Base-by-base conservation (phyloP, 2,797 vertebrate species). In the Galagoides demidoff region DNA sequence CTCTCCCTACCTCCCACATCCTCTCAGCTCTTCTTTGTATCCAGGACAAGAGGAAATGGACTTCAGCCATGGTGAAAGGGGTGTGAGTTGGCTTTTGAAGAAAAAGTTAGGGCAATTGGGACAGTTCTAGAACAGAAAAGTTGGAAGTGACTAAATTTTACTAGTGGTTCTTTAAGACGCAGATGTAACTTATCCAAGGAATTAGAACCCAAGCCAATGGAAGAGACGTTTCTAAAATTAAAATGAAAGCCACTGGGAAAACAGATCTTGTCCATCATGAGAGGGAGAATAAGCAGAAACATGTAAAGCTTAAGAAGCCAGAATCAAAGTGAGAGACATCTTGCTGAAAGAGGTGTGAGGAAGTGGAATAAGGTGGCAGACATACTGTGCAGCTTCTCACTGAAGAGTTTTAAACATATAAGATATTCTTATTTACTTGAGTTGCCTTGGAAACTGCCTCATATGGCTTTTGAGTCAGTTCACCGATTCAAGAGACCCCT, bases 221-320 rank as follows among this genome's bases (percentile, higher is more conserved):
- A 94, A 93, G 79, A 94, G 39, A 86, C 10, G 83, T 88, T 97
- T 96, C 92, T 96, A 96, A 97, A 97, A 95, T 92, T 96, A 94
- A 96, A 95, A 76, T 93, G 82, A 92, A 95, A 95, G 94, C 86
- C 73, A 82, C 84, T 91, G 70, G 92, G 85, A 76, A 95, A 87
- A 95, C 45, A 93, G 73, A 92, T 90, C n/a, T 71, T 81, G 64
- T 93, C 90, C 84, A 23, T 95, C 84, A 55, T 5, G 49, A 94
- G 94, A 86, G 63, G 34, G 73, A 92, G 79, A 76, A 71, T 64
- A 86, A 66, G 45, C 76, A 85, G 74, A 91, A 78, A 49, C 37
- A 59, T 49, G 86, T 59, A 55, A 95, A 88, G 94, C 77, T 87
- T 85, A 81, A 31, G 37, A 81, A 93, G 71, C 91, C 88, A 89